Base-by-base conservation (phyloP, 2,888 invertebrate species). In the Allygus modestus region DNA sequence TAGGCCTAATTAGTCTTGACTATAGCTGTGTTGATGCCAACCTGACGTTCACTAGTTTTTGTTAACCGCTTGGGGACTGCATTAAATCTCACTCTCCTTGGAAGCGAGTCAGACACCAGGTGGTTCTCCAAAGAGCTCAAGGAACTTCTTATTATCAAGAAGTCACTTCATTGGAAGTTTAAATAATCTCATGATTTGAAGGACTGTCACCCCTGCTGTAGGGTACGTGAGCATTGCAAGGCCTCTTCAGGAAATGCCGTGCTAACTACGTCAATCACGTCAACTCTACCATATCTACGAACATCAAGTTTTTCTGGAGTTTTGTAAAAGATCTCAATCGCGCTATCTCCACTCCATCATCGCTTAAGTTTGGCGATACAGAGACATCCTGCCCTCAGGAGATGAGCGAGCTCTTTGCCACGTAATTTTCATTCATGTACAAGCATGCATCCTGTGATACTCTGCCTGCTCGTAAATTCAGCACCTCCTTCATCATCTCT, bases 141-240 rank as follows among this genome's bases (percentile, higher is more conserved):
- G 23, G 23, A 20, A 15, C 28, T 65, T 9, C 17, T 26, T n/a
- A 65, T 65, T 23, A n/a, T 65, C 7, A 65, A 65, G 7, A 20
- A 26, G 31, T 26, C 31, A 65, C 65, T 65, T 28, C 65, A 65
- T 26, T 5, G 23, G 26, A 65, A 65, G 65, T 65, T 65, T 28
- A 65, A 65, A 23, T 5, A 65, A 26, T 65, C 65, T 65, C 65
- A 26, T 65, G 31, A 65, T 26, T 2, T 26, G 15, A 65, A 23
- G 15, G 65, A 65, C 5, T 65, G 23, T 26, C 26, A 7, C 26
- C 2, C 23, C 15, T 65, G 7, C 28, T 65, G 15, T 26, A 26
- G 28, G 5, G 31, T 65, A 5, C 28, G 31, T 26, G 23, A 23
- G 28, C 31, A 15, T 15, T 65, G 23, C 31, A 65, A 15, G 26